Conservation (phyloP, 2,888 invertebrate genomes). For the Malthinus seriepunctatus region DNA sequence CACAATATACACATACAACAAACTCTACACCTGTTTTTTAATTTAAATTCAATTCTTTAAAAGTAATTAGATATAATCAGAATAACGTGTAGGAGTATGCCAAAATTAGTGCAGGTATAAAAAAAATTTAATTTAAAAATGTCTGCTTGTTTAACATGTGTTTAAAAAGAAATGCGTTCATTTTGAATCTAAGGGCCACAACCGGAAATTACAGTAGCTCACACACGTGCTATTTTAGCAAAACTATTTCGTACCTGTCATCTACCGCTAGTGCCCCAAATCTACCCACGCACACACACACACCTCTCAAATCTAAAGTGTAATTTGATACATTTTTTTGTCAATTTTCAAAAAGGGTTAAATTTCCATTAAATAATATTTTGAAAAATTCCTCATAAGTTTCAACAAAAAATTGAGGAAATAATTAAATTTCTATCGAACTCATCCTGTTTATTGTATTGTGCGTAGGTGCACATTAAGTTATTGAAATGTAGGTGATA, state of each 20-base stretch:
- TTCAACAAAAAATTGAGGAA: too few species aligned
- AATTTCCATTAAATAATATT: too few species aligned
- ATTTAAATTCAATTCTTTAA: too few species aligned
- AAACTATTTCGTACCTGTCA: slow-evolving; percentile 46
- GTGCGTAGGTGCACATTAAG: slow-evolving; percentile 29
- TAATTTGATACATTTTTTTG: too few species aligned
- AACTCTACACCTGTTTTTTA: too few species aligned
- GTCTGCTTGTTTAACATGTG: slow-evolving; percentile 12
- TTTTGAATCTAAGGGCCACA: slow-evolving; percentile 30
- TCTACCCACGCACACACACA: slow-evolving; percentile 23
- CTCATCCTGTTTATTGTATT: slow-evolving; percentile 23
- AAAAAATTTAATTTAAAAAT: slow-evolving; percentile 14
- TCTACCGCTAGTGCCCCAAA: slow-evolving; percentile 40
- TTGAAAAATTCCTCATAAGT: too few species aligned
- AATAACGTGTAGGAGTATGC: too few species aligned
- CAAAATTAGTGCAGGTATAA: not conserved
- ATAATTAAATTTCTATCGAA: not conserved
- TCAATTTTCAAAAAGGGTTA: too few species aligned
- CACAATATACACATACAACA: too few species aligned
- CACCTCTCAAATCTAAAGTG: too few species aligned
- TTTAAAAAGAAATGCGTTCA: slow-evolving; percentile 24
- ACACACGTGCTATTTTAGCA: slow-evolving; percentile 46
- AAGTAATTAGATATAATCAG: too few species aligned
- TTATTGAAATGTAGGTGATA: slow-evolving; percentile 29
- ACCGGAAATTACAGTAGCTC: slow-evolving; percentile 40